phyloP scores from a whole-genome alignment of 1,140 invertebrate genomes.

The Cheumatopsyche charites region DNA sequence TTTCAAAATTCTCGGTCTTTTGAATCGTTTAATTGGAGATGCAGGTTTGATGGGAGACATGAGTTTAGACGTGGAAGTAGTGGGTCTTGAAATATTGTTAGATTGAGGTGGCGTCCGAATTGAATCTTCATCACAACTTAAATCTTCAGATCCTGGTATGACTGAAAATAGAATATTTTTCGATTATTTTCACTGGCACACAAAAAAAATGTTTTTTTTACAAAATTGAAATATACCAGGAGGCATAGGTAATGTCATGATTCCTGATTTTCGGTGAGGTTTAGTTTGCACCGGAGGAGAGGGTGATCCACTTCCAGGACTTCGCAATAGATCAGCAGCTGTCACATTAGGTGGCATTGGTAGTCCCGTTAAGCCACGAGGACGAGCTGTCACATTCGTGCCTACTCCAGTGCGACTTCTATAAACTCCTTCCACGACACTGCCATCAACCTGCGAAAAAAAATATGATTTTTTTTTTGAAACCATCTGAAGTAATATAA shows the following conservation, averaged over 20 bases:
- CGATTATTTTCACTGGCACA: neutral
- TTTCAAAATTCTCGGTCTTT: constrained; percentile 78
- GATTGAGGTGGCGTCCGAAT: constrained; percentile 70
- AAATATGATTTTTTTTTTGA: neutral
- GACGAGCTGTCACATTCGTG: constrained; percentile 53
- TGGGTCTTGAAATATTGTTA: constrained; percentile 50
- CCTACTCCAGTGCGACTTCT: constrained; percentile 50
- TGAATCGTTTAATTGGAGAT: constrained; percentile 53
- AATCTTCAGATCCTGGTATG: constrained; percentile 77
- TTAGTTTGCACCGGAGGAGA: constrained; percentile 62
- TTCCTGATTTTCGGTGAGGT: constrained; percentile 61
- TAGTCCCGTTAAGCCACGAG: constrained; percentile 73
- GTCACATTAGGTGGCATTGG: constrained; percentile 86
- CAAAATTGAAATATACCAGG: constrained; percentile 66
- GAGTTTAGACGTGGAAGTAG: constrained; percentile 6
- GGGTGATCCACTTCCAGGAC: constrained; percentile 70
- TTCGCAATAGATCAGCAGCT: constrained; percentile 78
- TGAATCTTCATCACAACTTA: constrained; percentile 75
- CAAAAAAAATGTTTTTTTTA: neutral
- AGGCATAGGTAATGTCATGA: constrained; percentile 89
- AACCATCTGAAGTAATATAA: neutral
- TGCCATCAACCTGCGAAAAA: constrained; percentile 48
- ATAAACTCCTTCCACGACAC: constrained; percentile 57
- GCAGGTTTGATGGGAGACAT: constrained; percentile 40
- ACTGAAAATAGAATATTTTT: constrained; percentile 55